Conservation (phyloP, 2,888 invertebrate genomes). For the Drosophila multiciliata region DNA sequence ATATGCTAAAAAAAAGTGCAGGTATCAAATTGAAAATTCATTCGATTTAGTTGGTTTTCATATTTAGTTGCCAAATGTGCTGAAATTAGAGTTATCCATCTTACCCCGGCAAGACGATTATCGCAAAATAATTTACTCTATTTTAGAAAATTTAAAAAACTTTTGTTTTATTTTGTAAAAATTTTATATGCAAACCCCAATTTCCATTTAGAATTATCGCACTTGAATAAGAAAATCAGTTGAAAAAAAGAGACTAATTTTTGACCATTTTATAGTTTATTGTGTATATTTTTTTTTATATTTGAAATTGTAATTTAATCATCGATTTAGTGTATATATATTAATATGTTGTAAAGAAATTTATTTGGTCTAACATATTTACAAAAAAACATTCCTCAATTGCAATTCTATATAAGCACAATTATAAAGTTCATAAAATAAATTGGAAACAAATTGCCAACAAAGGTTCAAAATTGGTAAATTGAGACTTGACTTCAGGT, state of each 20-base stretch:
- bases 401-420: too few species aligned
- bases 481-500: not conserved
- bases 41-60: not conserved
- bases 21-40: not conserved
- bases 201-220: not conserved
- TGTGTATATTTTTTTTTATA: too few species aligned
- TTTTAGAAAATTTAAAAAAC: not conserved
- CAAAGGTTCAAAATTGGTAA: too few species aligned
- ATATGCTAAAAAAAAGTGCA: not conserved
- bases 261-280: too few species aligned
- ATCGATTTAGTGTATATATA: not conserved
- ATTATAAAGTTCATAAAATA: too few species aligned
- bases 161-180: not conserved
- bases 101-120: not conserved
- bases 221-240: not conserved
- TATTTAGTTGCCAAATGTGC: not conserved
- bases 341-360: not conserved
- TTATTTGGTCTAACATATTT: not conserved
- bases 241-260: not conserved
- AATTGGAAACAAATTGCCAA: too few species aligned
- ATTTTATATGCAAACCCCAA: not conserved
- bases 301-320: not conserved
- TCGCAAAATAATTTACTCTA: not conserved
- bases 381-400: not conserved
- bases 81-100: not conserved